Base-by-base conservation (phyloP, 1,140 invertebrate genomes). In the Frieseomelitta varia region DNA sequence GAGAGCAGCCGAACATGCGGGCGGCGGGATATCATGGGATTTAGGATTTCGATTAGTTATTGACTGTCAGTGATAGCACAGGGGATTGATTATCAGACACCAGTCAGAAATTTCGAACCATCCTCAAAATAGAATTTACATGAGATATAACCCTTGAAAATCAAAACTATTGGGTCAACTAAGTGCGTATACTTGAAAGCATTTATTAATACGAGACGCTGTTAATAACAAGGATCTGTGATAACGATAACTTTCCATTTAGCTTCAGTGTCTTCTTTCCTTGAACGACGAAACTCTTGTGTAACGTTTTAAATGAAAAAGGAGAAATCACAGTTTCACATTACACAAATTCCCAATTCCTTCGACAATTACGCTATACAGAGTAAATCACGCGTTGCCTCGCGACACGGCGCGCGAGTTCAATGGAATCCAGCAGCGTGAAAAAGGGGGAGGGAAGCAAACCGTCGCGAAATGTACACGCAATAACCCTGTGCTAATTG, bases 21-120 rank as follows among this genome's bases (percentile, higher is more conserved):
- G 75, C 27, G 24, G 51, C 51, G 19, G 51, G 58, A 80, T 84
- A 74, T 65, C 51, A 27, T 8, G 15, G 82, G 67, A 80, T 73
- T 84, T 73, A 72, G 56, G 21, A n/a, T n/a, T 80, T 63, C 77
- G 77, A 84, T 79, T 58, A 67, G 65, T 24, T 53, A 68, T 82
- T 39, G 63, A 15, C 30, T 51, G 34, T 56, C 63, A 68, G 11
- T 34, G 51, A 82, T 77, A 47, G 34, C 14, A 68, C n/a, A n/a
- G 2, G 19, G 14, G 30, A 53, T 82, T 30, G 51, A 68, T 82
- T 56, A 61, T 4, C 19, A 17, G 51, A 55, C 56, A 47, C 11
- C 8, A 27, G 15, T 65, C 12, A 15, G 2, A 12, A 78, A 34
- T 53, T n/a, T 11, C 39, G 30, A 14, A 27, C 2, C 2, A 51